These are phyloP conservation scores for Nesogale talazaci DNA, from an alignment of 2,113 vertebrate species.

Conservation along the genomic window DNA sequence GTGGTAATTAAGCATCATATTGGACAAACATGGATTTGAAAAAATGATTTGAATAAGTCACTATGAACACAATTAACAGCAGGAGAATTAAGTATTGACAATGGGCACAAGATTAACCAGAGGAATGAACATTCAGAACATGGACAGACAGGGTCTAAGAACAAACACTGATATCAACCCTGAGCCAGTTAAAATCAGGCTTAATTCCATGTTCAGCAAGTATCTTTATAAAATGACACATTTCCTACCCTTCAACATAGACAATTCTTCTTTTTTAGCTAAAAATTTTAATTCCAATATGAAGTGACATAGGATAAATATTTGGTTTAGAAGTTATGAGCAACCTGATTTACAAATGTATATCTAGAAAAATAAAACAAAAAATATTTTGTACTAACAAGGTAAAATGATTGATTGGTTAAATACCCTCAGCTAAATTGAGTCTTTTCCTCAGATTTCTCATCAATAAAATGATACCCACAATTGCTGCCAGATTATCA, in stretches of 20 bases:
- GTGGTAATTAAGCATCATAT: neutral
- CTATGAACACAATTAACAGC: neutral
- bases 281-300: neutral
- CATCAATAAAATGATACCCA: neutral
- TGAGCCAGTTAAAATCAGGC: slow-evolving; percentile 13
- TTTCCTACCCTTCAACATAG: neutral
- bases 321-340: neutral
- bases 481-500: neutral
- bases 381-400: too few species aligned
- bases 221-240: neutral
- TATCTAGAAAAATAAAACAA: neutral
- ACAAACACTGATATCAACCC: neutral
- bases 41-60: neutral
- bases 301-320: neutral
- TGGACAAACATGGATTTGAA: neutral
- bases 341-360: neutral
- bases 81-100: neutral
- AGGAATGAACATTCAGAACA: too few species aligned
- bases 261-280: neutral
- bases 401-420: neutral
- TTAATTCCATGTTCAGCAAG: neutral
- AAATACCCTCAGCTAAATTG: neutral
- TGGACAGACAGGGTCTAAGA: neutral
- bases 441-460: neutral
- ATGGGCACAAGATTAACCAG: too few species aligned